Conservation (phyloP, 2,113 vertebrate genomes). For the Aspidoscelis tigris region DNA sequence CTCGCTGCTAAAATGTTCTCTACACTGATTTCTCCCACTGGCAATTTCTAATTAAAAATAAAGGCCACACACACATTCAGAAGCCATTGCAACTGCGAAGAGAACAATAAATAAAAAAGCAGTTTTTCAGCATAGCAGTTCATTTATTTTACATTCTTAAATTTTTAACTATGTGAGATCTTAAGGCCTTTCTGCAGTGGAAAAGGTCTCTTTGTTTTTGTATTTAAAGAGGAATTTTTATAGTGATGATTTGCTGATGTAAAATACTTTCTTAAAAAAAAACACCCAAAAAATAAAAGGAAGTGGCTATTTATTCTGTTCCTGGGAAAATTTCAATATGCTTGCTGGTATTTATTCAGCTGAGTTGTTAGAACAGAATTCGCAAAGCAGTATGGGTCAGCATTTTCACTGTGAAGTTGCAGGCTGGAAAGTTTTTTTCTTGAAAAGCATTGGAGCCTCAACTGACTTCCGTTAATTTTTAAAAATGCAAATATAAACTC, state of each 20-base stretch:
- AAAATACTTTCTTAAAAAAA: slow-evolving; percentile 72
- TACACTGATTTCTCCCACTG: background rate
- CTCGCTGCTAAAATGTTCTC: background rate
- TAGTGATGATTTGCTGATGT: slow-evolving; percentile 67
- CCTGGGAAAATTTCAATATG: slow-evolving; percentile 82
- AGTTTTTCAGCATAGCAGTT: slow-evolving; percentile 20
- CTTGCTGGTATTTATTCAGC: slow-evolving; percentile 81
- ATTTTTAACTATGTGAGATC: slow-evolving; percentile 45
- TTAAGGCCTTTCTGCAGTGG: slow-evolving; percentile 51
- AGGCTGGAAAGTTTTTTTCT: background rate
- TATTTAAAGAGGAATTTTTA: slow-evolving; percentile 70
- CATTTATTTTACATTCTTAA: slow-evolving; percentile 23
- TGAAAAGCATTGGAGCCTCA: background rate
- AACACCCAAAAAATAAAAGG: slow-evolving; percentile 70
- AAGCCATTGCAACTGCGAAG: slow-evolving; percentile 4
- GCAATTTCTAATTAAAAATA: slow-evolving; percentile 11
- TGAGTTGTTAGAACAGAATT: slow-evolving; percentile 75
- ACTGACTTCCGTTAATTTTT: background rate
- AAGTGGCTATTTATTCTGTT: slow-evolving; percentile 80
- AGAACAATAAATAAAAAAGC: slow-evolving; percentile 27
- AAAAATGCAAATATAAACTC: background rate
- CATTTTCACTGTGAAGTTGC: slow-evolving; percentile 61
- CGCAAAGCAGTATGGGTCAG: slow-evolving; percentile 64
- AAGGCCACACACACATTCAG: background rate
- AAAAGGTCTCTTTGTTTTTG: slow-evolving; percentile 37